phyloP scores from a whole-genome alignment of 2,888 invertebrate genomes.

The Nycteola revayana region DNA sequence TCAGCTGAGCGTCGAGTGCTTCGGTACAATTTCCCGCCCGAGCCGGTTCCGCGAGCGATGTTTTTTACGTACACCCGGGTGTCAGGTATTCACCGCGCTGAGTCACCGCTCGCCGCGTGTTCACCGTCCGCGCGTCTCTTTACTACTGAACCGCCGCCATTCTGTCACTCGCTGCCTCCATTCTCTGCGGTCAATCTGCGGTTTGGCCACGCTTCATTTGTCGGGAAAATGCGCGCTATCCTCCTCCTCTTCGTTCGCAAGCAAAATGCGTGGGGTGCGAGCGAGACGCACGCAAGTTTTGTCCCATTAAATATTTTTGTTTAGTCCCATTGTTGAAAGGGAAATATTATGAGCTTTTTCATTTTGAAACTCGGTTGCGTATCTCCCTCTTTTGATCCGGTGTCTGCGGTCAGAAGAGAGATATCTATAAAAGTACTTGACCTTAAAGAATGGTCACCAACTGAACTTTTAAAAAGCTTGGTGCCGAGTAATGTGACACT shows the following conservation, averaged over 20 bases:
- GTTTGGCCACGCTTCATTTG: slow-evolving; percentile 82
- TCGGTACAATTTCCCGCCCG: slow-evolving; percentile 56
- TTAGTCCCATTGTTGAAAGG: slow-evolving; percentile 74
- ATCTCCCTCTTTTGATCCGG: slow-evolving; percentile 50
- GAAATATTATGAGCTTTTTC: slow-evolving; percentile 78
- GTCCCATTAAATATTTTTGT: slow-evolving; percentile 74
- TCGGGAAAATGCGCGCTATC: slow-evolving; percentile 74
- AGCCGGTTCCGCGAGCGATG: slow-evolving; percentile 31
- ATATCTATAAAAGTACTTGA: slow-evolving; percentile 38
- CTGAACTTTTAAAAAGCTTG: too few species aligned
- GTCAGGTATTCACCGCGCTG: slow-evolving; percentile 48
- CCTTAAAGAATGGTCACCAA: slow-evolving; percentile 3
- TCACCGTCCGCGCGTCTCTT: slow-evolving; percentile 65
- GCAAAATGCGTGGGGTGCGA: slow-evolving; percentile 36
- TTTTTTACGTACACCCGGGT: slow-evolving; percentile 23
- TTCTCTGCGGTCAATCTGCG: slow-evolving; percentile 83
- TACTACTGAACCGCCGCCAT: slow-evolving; percentile 79
- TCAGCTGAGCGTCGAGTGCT: slow-evolving; percentile 62
- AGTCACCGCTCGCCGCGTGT: slow-evolving; percentile 49
- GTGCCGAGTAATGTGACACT: not conserved
- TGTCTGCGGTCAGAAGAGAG: slow-evolving; percentile 48
- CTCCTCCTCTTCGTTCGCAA: slow-evolving; percentile 54
- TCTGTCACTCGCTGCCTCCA: slow-evolving; percentile 81
- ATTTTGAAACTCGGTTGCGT: slow-evolving; percentile 52
- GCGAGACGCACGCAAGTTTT: slow-evolving; percentile 68